Conservation (phyloP, 2,888 invertebrate species). For the Napeogenes inachia region DNA sequence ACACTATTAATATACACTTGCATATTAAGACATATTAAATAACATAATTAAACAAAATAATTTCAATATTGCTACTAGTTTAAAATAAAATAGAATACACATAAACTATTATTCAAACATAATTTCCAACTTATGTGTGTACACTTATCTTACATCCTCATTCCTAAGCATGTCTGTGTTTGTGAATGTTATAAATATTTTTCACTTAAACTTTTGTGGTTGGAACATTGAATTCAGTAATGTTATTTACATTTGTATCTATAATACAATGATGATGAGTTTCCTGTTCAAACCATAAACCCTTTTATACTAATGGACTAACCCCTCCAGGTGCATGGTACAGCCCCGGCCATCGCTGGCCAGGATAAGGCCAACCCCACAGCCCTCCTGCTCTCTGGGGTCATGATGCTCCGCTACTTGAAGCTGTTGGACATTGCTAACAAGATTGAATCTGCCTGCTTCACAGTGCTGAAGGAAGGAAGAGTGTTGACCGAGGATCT, state of each 20-base stretch:
- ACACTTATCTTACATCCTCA: too few species aligned
- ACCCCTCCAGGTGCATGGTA: constrained; percentile 90
- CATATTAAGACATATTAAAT: too few species aligned
- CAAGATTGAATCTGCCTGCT: constrained; percentile 89
- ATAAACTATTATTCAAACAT: too few species aligned
- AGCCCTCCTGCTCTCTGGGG: constrained; percentile 94
- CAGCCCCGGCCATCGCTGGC: constrained; percentile 97
- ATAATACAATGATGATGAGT: too few species aligned
- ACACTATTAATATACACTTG: too few species aligned
- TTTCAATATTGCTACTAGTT: too few species aligned
- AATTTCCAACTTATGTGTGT: too few species aligned
- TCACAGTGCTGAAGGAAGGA: constrained; percentile 90
- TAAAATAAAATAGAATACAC: too few species aligned
- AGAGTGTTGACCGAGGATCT: constrained; percentile 93
- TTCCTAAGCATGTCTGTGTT: too few species aligned
- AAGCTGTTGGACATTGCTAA: constrained; percentile 83
- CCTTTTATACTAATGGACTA: constrained; percentile 18
- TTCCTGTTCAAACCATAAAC: not conserved
- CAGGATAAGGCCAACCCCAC: constrained; percentile 99
- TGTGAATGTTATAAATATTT: constrained; percentile 11
- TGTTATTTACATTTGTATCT: too few species aligned
- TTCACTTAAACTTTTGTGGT: not conserved
- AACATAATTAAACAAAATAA: too few species aligned
- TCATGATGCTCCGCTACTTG: constrained; percentile 99
- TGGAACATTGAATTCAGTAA: too few species aligned